Evolutionary conservation across 1,140 invertebrate genomes (phyloP).

Genomic region (Eumeta japonica): DNA sequence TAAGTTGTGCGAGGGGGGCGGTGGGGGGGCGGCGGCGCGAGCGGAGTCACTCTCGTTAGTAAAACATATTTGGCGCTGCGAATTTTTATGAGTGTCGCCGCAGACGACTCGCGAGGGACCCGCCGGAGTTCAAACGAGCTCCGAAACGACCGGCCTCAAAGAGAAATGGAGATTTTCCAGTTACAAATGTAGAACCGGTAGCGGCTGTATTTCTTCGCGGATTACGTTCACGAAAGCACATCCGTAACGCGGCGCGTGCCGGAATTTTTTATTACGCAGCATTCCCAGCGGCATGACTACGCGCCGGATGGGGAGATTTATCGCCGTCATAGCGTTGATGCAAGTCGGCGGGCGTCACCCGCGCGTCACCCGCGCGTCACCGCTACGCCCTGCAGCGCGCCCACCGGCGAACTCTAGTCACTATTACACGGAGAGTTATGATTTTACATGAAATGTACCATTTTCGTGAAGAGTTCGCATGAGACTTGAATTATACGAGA

Average conservation of each 20-base stretch:
- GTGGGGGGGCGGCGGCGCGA: no score
- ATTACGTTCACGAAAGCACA: constrained; percentile 43
- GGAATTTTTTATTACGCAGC: constrained; percentile 44
- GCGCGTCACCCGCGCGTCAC: no score
- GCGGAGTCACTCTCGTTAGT: no score
- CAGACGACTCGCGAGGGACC: constrained; percentile 39
- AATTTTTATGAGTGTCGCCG: constrained; percentile 50
- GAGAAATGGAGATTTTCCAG: constrained; percentile 50
- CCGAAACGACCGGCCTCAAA: constrained; percentile 30
- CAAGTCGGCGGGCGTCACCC: no score
- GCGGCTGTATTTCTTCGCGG: constrained; percentile 42
- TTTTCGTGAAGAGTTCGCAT: no score
- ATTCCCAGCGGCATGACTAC: constrained; percentile 26
- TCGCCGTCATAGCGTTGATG: no score
- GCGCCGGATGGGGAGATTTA: neutral
- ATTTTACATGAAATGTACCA: no score
- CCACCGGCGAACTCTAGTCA: no score
- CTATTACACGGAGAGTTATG: no score
- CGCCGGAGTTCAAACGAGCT: constrained; percentile 41
- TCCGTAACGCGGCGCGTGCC: constrained; percentile 32
- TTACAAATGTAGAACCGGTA: constrained; percentile 47
- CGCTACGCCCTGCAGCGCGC: no score
- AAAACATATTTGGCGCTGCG: constrained; percentile 34
- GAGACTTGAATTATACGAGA: no score
- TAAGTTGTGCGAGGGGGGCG: no score